These are phyloP conservation scores for Meloe dianella DNA, from an alignment of 2,888 invertebrate species.

Conservation along the genomic window DNA sequence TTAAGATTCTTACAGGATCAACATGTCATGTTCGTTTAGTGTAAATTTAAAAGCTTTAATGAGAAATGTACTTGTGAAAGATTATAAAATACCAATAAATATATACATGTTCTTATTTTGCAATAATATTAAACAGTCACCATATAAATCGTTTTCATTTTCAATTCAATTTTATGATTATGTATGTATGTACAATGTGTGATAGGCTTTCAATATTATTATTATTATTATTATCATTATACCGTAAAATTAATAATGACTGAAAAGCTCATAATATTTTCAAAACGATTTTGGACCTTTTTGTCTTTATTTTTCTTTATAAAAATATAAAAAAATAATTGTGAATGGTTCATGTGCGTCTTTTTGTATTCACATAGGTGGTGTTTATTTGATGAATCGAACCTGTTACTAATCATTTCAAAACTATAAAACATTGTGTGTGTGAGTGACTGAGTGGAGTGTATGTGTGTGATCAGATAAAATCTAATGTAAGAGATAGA, in stretches of 20 bases:
- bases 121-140: conserved; percentile 1
- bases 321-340: not conserved
- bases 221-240: not conserved
- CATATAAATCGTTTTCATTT: not conserved
- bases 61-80: not conserved
- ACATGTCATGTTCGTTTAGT: not conserved
- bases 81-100: conserved; percentile 1
- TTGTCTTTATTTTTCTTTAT: not conserved
- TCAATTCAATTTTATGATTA: not conserved
- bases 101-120: not conserved
- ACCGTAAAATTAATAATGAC: conserved; percentile 9
- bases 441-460: not conserved
- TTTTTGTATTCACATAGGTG: too few species aligned
- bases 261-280: not conserved
- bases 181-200: too few species aligned
- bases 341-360: not conserved
- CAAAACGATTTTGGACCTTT: not conserved
- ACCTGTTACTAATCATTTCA: conserved; percentile 12
- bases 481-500: conserved; percentile 8
- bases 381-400: conserved; percentile 10
- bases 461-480: conserved; percentile 4
- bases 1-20: not conserved
- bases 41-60: not conserved
- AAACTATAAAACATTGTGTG: conserved; percentile 3
- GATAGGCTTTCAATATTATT: not conserved